Evolutionary conservation across 1,140 invertebrate species (phyloP).

Genomic region (Zaprionus ghesquierei): DNA sequence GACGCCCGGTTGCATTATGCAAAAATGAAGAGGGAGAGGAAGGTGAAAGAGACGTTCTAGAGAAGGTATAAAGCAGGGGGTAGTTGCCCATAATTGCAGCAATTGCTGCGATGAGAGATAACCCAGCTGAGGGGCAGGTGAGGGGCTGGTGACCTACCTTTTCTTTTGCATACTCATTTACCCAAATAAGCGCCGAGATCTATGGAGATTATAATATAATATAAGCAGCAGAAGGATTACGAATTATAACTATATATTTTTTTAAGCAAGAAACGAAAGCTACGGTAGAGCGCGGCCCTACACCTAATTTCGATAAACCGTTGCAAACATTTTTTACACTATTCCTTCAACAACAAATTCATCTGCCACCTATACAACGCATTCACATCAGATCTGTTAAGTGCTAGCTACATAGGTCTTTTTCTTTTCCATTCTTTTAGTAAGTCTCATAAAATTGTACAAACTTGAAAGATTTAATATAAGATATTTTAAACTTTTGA

Average conservation of each 20-base stretch:
- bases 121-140: neutral
- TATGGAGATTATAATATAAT: neutral
- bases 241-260: neutral
- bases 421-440: too few relatives aligned
- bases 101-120: slow-evolving; percentile 11
- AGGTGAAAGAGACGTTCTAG: neutral
- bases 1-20: slow-evolving; percentile 18
- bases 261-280: too few relatives aligned
- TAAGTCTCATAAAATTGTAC: too few relatives aligned
- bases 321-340: too few relatives aligned
- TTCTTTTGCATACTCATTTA: neutral
- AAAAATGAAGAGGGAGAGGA: slow-evolving; percentile 1
- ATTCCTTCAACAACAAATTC: too few relatives aligned
- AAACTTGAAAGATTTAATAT: too few relatives aligned
- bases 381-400: too few relatives aligned
- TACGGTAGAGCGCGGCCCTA: too few relatives aligned
- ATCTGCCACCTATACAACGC: too few relatives aligned
- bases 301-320: too few relatives aligned
- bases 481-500: too few relatives aligned
- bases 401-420: too few relatives aligned
- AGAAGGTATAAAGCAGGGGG: neutral
- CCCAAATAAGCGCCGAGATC: neutral
- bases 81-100: slow-evolving; percentile 13
- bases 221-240: neutral
- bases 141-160: neutral